Base-by-base conservation (phyloP, 2,113 vertebrate genomes). In the Progne subis region DNA sequence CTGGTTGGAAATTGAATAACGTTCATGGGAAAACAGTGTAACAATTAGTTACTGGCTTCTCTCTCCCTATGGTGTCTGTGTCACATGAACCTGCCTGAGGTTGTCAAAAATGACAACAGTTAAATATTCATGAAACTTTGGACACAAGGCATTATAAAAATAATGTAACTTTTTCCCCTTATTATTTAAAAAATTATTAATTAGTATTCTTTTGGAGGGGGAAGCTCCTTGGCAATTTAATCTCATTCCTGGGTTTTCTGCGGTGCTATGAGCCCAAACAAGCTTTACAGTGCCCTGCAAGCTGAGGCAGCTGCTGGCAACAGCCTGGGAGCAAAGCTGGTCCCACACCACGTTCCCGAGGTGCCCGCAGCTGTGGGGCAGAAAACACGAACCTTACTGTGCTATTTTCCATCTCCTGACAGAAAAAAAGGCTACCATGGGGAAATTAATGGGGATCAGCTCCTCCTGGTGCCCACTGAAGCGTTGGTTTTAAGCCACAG, bases 291-390 rank as follows among this genome's bases (percentile, higher is more conserved):
- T 31, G 10, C 55, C 29, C 70, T 55, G 37, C 32, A 70, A 55
- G 68, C n/a, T n/a, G 70, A 57, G 34, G 57, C 53, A 91, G 67
- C 41, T 5, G 15, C 74, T 37, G 44, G 7, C 26, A 74, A 1
- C 14, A 63, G 46, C 67, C 79, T 12, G 32, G 31, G 57, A 88
- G 52, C 67, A 65, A 39, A 83, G 60, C 55, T 52, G 71, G 52
- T 41, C n/a, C 43, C 59, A 46, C 75, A 8, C 14, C 0, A 0
- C 10, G 43, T 26, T 65, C 56, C 29, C 46, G 75, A 46, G 43
- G 16, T 14, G 43, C 32, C 80, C 44, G 65, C 28, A 55, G n/a
- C 32, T n/a, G 8, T 3, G 21, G 26, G 34, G 32, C 29, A 21
- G 24, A 52, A 67, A 70, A 55, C 14, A 76, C 75, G 43, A 50